Percentiles rank a stretch among this genome's conserved stretches.
phyloP scores from a whole-genome alignment of 2,797 vertebrate genomes.

The Hydrophis major region DNA sequence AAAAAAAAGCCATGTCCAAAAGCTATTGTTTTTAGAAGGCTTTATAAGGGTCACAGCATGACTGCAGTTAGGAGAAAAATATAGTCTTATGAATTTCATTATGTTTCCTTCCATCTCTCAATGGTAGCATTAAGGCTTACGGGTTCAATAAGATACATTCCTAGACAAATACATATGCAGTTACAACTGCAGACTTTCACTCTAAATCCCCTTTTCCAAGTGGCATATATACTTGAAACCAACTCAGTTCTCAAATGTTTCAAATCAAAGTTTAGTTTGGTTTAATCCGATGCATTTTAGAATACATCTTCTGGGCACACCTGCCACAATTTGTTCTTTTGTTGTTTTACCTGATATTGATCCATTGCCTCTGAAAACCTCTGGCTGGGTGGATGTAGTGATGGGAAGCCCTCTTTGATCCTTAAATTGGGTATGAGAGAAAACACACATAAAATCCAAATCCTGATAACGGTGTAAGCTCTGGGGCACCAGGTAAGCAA shows the following conservation, averaged over 20 bases:
- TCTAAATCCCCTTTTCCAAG: not conserved
- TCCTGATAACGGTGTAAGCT: not conserved
- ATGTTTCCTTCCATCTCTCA: not conserved
- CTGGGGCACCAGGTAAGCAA: no score
- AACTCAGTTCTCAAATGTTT: not conserved
- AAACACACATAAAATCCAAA: not conserved
- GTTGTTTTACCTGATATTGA: conserved; percentile 51
- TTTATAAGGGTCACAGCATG: not conserved
- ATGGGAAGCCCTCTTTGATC: not conserved
- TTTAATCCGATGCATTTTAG: rapidly evolving
- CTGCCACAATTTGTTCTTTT: not conserved
- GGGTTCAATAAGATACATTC: not conserved
- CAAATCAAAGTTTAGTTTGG: not conserved
- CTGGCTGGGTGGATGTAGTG: not conserved
- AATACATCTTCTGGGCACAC: not conserved
- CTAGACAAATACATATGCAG: not conserved
- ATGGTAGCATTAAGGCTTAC: not conserved
- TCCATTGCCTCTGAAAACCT: conserved; percentile 21
- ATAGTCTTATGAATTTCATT: not conserved
- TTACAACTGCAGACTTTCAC: not conserved
- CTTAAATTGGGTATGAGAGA: conserved; percentile 36
- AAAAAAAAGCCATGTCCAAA: not conserved
- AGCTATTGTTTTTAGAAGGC: not conserved
- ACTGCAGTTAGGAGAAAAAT: not conserved
- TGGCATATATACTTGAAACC: not conserved